phyloP scores from a whole-genome alignment of 2,888 invertebrate species.

The Drosophila nigricruria region DNA sequence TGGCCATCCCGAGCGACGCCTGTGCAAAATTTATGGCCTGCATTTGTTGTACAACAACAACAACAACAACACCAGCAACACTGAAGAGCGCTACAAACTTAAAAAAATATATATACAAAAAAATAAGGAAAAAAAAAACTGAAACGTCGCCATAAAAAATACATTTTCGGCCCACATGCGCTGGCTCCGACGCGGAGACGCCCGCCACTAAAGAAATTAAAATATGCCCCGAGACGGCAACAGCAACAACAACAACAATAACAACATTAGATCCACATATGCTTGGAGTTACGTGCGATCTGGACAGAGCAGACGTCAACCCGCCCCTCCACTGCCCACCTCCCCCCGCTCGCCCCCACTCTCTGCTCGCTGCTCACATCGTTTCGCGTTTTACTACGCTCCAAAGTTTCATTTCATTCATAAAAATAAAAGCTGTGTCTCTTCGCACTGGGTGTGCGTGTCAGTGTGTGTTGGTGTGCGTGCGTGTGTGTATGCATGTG shows the following conservation, averaged over 20 bases:
- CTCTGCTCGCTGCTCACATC: slow-evolving; percentile 8
- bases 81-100: too few relatives aligned
- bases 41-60: slow-evolving; percentile 56
- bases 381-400: slow-evolving; percentile 73
- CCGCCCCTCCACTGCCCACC: background rate
- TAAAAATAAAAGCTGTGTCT: slow-evolving; percentile 66
- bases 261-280: slow-evolving; percentile 29
- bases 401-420: slow-evolving; percentile 81
- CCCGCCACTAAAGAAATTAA: slow-evolving; percentile 76
- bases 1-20: slow-evolving; percentile 55
- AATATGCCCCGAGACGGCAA: slow-evolving; percentile 73
- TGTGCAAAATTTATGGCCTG: slow-evolving; percentile 63
- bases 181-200: slow-evolving; percentile 59
- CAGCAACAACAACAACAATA: slow-evolving; percentile 12
- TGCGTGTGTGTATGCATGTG: slow-evolving; percentile 17
- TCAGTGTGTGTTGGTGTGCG: slow-evolving; percentile 20
- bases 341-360: background rate
- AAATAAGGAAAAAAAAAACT: slow-evolving; percentile 55
- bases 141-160: slow-evolving; percentile 77
- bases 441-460: slow-evolving; percentile 28
- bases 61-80: slow-evolving; percentile 15
- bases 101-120: background rate
- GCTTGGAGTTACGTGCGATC: slow-evolving; percentile 63
- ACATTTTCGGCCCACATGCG: slow-evolving; percentile 78
- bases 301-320: slow-evolving; percentile 40